A percentile compares a stretch with the other conserved stretches of the same genome.
These are phyloP conservation scores for Scaptodrosophila lebanonensis DNA, from an alignment of 1,140 invertebrate genomes.

Conservation along the genomic window DNA sequence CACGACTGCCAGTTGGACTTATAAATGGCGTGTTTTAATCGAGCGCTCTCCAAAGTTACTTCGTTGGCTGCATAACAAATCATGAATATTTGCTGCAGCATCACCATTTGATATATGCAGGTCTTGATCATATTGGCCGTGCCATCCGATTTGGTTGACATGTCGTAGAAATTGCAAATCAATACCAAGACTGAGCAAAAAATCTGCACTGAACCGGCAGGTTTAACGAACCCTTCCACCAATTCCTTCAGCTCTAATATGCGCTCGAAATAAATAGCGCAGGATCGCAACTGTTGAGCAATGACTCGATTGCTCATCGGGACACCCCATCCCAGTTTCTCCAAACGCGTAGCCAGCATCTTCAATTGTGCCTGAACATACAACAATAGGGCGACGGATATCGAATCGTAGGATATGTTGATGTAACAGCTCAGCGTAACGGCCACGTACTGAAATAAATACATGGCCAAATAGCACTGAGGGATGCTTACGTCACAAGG, in stretches of 20 bases:
- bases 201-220: conserved; percentile 54
- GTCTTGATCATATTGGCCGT: conserved; percentile 39
- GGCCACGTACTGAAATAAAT: conserved; percentile 38
- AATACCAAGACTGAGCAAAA: conserved; percentile 60
- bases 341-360: conserved; percentile 41
- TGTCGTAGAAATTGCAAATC: conserved; percentile 59
- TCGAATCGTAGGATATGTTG: conserved; percentile 63
- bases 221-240: conserved; percentile 46
- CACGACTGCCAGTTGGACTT: conserved; percentile 54
- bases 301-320: conserved; percentile 18
- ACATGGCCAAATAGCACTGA: conserved; percentile 34
- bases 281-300: conserved; percentile 32
- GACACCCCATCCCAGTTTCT: conserved; percentile 23
- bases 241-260: conserved; percentile 42
- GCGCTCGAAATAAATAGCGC: conserved; percentile 34
- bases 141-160: conserved; percentile 41
- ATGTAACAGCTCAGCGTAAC: conserved; percentile 47
- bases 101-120: conserved; percentile 51
- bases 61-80: conserved; percentile 65
- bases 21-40: conserved; percentile 48
- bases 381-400: conserved; percentile 32
- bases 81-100: conserved; percentile 68
- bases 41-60: conserved; percentile 46
- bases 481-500: conserved; percentile 26
- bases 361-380: conserved; percentile 46